Base-by-base conservation (phyloP, 2,113 vertebrate genomes). In the Hippocampus zosterae region DNA sequence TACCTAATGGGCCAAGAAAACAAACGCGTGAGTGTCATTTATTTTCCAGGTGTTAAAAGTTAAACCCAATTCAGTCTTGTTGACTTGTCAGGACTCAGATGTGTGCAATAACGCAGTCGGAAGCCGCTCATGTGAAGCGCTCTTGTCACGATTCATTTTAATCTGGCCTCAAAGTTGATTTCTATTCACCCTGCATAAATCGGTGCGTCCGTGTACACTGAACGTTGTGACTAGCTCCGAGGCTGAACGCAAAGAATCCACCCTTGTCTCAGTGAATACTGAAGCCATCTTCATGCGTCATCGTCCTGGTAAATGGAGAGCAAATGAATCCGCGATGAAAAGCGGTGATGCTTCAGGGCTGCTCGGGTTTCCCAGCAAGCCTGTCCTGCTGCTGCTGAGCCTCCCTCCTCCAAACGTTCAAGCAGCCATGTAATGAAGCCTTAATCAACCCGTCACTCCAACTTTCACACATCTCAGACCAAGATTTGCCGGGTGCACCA, bases 361-460 rank as follows among this genome's bases (percentile, higher is more conserved):
- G 65, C 18, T 7, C 56, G 27, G 71, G 72, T 81, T 65, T 9
- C 9, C 64, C 61, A 53, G 74, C 71, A 59, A 52, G 65, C 59
- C 66, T 27, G 68, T 50, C 63, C 77, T 77, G 77, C 65, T 82
- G 73, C 77, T 73, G 52, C 25, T 9, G 29, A 78, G 72, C 66
- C 70, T 76, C 61, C 65, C 40, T 63, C 64, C 46, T 76, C 74
- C 78, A 70, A 65, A 75, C 73, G 82, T 77, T 82, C 80, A 85
- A 73, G 78, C 83, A 85, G 52, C 68, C 76, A 65, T 88, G 78
- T 89, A 90, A 91, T 89, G 75, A 88, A 80, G 72, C 70, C 68
- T 70, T 88, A 91, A 90, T 90, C 81, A 89, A 74, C 72, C 88
- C 70, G 80, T 87, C 88, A 89, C 60, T 88, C 81, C 71, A 70